Base-by-base conservation (phyloP, 2,888 invertebrate species). In the Drosophila rubida region DNA sequence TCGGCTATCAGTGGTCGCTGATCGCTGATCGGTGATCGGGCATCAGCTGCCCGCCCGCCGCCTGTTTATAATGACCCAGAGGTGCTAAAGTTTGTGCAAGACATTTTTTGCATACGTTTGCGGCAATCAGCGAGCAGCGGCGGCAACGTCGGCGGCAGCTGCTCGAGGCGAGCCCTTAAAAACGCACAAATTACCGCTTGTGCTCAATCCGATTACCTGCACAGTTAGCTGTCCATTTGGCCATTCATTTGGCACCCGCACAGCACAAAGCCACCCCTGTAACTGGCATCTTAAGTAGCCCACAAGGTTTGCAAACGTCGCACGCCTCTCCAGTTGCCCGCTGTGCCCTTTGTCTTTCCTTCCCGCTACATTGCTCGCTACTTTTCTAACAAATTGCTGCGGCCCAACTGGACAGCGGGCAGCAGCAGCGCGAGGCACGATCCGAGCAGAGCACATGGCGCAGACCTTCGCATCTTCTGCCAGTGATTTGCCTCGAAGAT, bases 171-270 rank as follows among this genome's bases (percentile, higher is more conserved):
- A 59, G 54, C 45, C 58, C 35, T 32, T 75, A 69, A 80, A 82
- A 86, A 76, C 78, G 80, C 90, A 85, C 89, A 89, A 90, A 90
- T 90, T 88, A 85, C 78, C 62, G n/a, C n/a, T n/a, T 74, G 73
- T 80, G 74, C 65, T 57, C 72, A 86, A 90, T 89, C 88, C 84
- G 81, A 89, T 90, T 90, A 86, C 68, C 83, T 76, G 77, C 77
- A 50, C 78, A 63, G 80, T 74, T 74, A 63, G 84, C 59, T 61
- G 59, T 60, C 44, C 58, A 51, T 54, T 69, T 71, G 59, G 30
- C 42, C 63, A 58, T 76, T 73, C 59, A 62, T 72, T 63, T 59
- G 59, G 49, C 70, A 70, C 73, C 63, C 75, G 65, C 72, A 67
- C 58, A 58, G 22, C 32, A 30, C 25, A 57, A 65, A 73, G 48